A percentile compares a stretch with the other conserved stretches of the same genome.
These are phyloP conservation scores for Spilogale gracilis DNA, from an alignment of 2,113 vertebrate genomes.

Conservation along the genomic window DNA sequence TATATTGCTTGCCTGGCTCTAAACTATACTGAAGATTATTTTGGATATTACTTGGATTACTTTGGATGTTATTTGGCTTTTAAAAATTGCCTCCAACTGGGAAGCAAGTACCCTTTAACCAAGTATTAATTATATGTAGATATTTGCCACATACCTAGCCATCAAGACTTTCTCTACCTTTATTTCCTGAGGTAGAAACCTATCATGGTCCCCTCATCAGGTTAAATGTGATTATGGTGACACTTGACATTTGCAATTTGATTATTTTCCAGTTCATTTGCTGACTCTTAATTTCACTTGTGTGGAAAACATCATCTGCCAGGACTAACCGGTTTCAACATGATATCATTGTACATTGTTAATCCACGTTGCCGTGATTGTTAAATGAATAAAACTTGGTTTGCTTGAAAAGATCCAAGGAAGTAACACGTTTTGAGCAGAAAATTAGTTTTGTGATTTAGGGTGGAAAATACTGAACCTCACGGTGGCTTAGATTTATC, in stretches of 20 bases:
- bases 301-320: background rate
- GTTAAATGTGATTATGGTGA: background rate
- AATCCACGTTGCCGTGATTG: background rate
- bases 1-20: background rate
- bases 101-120: background rate
- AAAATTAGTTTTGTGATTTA: background rate
- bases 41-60: background rate
- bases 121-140: background rate
- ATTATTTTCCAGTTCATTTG: background rate
- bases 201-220: background rate
- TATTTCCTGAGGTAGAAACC: background rate
- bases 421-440: background rate
- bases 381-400: background rate
- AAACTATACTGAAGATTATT: background rate
- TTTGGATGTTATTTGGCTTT: background rate
- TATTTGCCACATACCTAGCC: background rate
- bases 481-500: background rate
- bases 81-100: background rate
- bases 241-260: background rate
- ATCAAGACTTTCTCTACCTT: background rate
- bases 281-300: background rate
- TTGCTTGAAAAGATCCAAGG: background rate
- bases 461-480: background rate
- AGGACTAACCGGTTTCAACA: background rate
- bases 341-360: background rate